Conservation (phyloP, 2,113 vertebrate genomes). For the Grantiella picta region DNA sequence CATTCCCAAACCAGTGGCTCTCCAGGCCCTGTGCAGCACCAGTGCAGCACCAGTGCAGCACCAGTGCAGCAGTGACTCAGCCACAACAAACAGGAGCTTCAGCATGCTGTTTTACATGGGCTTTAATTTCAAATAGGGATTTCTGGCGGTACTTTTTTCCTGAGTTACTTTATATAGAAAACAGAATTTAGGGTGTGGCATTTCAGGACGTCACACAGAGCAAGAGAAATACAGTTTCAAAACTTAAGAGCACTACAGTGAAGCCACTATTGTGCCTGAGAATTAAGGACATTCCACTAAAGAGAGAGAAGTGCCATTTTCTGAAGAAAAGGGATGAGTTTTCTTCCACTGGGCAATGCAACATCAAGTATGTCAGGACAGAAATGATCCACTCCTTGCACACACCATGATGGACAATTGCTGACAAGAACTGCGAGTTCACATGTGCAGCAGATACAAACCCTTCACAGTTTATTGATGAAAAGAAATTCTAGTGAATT, state of each 20-base stretch:
- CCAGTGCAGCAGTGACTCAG: neutral
- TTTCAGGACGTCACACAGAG: neutral
- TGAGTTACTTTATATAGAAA: neutral
- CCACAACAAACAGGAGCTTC: neutral
- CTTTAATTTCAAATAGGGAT: neutral
- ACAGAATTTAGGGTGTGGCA: neutral
- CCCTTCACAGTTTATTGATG: conserved; percentile 26
- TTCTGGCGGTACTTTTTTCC: neutral
- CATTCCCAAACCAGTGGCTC: neutral
- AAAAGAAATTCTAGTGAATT: neutral
- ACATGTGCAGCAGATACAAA: conserved; percentile 7
- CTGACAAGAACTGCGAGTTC: neutral
- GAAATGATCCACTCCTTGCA: neutral
- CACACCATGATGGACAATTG: neutral
- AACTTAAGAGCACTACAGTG: neutral
- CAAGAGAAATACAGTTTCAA: neutral
- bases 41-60: neutral
- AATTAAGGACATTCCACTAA: neutral
- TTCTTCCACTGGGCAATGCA: neutral
- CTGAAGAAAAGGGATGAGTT: neutral
- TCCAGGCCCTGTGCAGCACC: neutral
- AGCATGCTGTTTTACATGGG: neutral
- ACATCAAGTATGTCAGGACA: neutral
- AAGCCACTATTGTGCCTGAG: neutral
- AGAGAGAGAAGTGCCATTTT: neutral